These are phyloP conservation scores for Acipenser oxyrinchus DNA, from an alignment of 2,797 vertebrate species.

Conservation along the genomic window DNA sequence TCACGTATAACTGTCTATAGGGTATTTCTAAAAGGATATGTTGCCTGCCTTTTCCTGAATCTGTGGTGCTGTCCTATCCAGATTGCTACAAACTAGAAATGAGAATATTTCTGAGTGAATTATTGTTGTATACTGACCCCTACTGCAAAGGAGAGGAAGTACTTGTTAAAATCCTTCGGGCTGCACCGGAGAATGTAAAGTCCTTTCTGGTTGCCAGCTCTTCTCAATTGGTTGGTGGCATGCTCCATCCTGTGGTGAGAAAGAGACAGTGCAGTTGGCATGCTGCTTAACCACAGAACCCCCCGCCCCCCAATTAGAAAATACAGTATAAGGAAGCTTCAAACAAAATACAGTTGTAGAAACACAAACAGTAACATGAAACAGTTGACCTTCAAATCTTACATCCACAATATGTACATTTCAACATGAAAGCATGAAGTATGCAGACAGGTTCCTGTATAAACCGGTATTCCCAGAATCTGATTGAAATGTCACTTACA, in stretches of 20 bases:
- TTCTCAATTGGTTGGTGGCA: constrained; percentile 77
- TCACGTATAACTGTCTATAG: too few species aligned
- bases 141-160: constrained; percentile 88
- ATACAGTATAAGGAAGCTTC: too few species aligned
- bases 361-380: too few species aligned
- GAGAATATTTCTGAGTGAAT: constrained; percentile 5
- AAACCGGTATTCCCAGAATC: too few species aligned
- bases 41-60: background rate
- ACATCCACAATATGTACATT: too few species aligned
- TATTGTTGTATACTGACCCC: constrained; percentile 66
- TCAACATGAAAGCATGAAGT: too few species aligned
- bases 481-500: too few species aligned
- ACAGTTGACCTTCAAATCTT: too few species aligned
- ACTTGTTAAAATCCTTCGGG: constrained; percentile 88
- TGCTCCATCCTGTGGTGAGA: constrained; percentile 82
- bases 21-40: constrained; percentile 10
- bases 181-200: constrained; percentile 87
- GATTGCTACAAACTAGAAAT: constrained; percentile 1
- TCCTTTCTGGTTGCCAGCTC: constrained; percentile 77
- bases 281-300: background rate
- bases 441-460: too few species aligned
- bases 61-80: background rate
- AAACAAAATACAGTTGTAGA: too few species aligned
- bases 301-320: too few species aligned
- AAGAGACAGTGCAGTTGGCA: constrained; percentile 12